A percentile compares a stretch with the other conserved stretches of the same genome.
phyloP scores from a whole-genome alignment of 2,888 invertebrate species.

The Acanthosepion pharaonis region DNA sequence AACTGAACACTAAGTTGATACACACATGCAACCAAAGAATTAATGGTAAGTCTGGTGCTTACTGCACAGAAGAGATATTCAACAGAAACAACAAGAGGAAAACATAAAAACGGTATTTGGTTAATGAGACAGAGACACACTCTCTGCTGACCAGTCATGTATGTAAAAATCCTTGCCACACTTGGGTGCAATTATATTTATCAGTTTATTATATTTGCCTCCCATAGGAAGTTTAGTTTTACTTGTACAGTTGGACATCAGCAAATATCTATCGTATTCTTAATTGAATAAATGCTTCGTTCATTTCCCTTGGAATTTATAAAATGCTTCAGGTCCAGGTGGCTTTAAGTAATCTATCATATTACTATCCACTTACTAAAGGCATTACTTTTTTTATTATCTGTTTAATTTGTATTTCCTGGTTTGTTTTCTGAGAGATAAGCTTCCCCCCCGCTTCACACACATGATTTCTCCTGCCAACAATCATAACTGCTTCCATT shows the following conservation, averaged over 20 bases:
- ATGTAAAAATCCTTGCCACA: neutral
- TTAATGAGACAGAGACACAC: neutral
- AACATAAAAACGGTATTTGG: neutral
- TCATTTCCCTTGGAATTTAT: neutral
- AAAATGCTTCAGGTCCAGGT: neutral
- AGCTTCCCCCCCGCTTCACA: neutral
- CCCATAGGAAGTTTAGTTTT: neutral
- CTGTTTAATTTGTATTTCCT: neutral
- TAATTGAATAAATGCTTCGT: neutral
- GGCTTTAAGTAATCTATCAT: constrained; percentile 20
- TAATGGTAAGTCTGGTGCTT: neutral
- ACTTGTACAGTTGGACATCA: neutral
- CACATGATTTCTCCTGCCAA: neutral
- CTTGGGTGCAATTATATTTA: neutral
- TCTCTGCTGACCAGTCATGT: neutral
- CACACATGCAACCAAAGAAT: neutral
- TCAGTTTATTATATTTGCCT: neutral
- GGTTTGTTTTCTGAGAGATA: neutral
- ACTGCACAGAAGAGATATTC: neutral
- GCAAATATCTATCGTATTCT: neutral
- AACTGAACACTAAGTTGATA: neutral
- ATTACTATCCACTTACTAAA: neutral
- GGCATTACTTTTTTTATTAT: neutral
- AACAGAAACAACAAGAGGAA: neutral
- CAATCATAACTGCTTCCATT: constrained; percentile 1